Evolutionary conservation across 2,113 vertebrate species (phyloP).

Genomic region (Labeo catla): DNA sequence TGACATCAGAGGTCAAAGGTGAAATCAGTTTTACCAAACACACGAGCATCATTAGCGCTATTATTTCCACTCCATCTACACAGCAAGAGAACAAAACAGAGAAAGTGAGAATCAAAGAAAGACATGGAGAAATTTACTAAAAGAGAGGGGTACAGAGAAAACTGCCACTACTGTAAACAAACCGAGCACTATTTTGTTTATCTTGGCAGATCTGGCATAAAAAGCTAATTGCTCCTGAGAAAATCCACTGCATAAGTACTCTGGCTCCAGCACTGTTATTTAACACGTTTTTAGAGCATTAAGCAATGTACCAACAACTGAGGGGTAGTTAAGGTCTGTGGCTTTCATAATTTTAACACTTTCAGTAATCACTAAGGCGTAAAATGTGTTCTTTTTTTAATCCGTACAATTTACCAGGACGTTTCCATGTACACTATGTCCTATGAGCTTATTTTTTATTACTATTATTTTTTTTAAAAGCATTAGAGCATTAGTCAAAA

Average conservation of each 20-base stretch:
- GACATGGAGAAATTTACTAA: background rate
- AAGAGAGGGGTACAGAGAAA: conserved; percentile 18
- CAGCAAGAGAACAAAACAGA: conserved; percentile 18
- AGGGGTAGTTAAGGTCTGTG: conserved; percentile 33
- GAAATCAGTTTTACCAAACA: conserved; percentile 14
- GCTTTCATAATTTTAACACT: conserved; percentile 27
- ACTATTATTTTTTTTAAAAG: background rate
- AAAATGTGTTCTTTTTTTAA: conserved; percentile 8
- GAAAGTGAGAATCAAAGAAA: background rate
- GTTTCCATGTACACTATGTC: background rate
- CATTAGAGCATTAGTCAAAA: background rate
- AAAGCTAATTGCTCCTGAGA: conserved; percentile 53
- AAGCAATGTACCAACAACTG: conserved; percentile 44
- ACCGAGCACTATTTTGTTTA: conserved; percentile 50
- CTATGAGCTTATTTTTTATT: background rate
- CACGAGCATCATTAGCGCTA: conserved; percentile 24
- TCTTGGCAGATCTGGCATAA: conserved; percentile 56
- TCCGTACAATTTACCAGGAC: background rate
- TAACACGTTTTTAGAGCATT: conserved; percentile 49
- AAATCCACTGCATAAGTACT: conserved; percentile 48
- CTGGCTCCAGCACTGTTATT: conserved; percentile 47
- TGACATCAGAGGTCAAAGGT: conserved; percentile 29
- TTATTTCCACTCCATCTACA: conserved; percentile 29
- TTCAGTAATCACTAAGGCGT: background rate
- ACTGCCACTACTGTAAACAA: conserved; percentile 49